Percentiles rank a stretch among this genome's conserved stretches.
Evolutionary conservation across 2,113 vertebrate species (phyloP).

Genomic region (Psittacara wagleri): DNA sequence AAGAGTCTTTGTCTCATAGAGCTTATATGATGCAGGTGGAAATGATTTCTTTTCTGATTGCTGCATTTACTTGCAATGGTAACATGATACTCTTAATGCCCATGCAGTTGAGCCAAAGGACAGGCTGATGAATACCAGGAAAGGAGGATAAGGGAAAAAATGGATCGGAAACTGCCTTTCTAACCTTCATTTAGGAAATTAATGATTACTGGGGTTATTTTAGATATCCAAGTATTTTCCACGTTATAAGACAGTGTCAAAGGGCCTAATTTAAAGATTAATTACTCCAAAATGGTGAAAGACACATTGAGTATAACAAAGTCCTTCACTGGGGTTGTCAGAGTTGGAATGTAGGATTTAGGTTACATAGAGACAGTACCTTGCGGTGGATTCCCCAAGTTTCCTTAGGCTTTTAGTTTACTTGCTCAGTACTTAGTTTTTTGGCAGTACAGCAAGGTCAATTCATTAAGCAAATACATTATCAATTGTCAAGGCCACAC

Average conservation of each 20-base stretch:
- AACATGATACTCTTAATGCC: neutral
- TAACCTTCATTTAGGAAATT: neutral
- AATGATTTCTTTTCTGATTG: neutral
- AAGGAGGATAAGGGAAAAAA: neutral
- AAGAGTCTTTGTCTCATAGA: neutral
- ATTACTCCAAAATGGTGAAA: neutral
- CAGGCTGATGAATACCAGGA: slow-evolving; percentile 2
- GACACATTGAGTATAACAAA: neutral
- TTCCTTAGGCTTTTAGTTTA: neutral
- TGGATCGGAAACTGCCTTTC: neutral
- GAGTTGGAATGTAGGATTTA: neutral
- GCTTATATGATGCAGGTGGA: neutral
- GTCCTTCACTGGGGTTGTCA: neutral
- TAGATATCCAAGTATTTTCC: slow-evolving; percentile 15
- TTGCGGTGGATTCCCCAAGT: neutral
- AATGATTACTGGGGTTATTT: neutral
- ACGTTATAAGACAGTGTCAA: neutral
- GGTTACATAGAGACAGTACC: neutral
- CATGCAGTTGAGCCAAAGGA: slow-evolving; percentile 3
- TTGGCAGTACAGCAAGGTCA: neutral
- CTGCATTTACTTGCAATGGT: neutral
- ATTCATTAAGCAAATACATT: neutral
- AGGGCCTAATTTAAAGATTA: neutral
- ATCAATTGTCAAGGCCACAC: neutral
- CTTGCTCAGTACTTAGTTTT: neutral